These are phyloP conservation scores for Cranoglanis bouderius DNA, from an alignment of 2,113 vertebrate genomes.

Conservation along the genomic window DNA sequence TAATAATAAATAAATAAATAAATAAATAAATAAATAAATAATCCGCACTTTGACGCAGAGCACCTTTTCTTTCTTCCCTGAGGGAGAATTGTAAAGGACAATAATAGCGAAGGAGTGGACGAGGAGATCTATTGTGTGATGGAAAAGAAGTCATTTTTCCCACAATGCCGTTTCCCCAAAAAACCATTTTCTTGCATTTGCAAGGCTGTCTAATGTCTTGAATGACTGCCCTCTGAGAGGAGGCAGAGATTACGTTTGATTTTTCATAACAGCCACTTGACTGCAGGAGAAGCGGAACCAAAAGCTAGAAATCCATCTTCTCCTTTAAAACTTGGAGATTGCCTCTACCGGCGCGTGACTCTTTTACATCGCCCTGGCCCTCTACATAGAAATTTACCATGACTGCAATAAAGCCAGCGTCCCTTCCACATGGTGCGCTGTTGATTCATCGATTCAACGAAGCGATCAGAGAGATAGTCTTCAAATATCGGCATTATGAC, in stretches of 20 bases:
- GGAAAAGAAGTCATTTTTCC: constrained; percentile 43
- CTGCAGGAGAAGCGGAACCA: constrained; percentile 63
- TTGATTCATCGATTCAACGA: constrained; percentile 57
- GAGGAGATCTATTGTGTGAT: constrained; percentile 42
- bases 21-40: background rate
- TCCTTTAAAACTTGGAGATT: constrained; percentile 66
- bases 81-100: constrained; percentile 18
- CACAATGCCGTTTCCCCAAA: constrained; percentile 42
- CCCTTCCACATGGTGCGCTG: constrained; percentile 16
- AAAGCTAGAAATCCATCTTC: constrained; percentile 64
- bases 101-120: constrained; percentile 33
- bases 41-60: background rate
- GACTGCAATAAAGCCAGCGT: constrained; percentile 25
- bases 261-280: constrained; percentile 67
- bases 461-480: constrained; percentile 50
- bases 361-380: constrained; percentile 51
- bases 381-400: constrained; percentile 46
- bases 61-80: constrained; percentile 12
- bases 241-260: constrained; percentile 61
- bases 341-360: constrained; percentile 62
- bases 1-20: background rate
- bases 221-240: constrained; percentile 66
- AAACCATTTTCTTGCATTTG: constrained; percentile 51
- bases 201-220: constrained; percentile 58
- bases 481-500: constrained; percentile 55